phyloP scores from a whole-genome alignment of 2,888 invertebrate genomes.

The Mystacides longicornis region DNA sequence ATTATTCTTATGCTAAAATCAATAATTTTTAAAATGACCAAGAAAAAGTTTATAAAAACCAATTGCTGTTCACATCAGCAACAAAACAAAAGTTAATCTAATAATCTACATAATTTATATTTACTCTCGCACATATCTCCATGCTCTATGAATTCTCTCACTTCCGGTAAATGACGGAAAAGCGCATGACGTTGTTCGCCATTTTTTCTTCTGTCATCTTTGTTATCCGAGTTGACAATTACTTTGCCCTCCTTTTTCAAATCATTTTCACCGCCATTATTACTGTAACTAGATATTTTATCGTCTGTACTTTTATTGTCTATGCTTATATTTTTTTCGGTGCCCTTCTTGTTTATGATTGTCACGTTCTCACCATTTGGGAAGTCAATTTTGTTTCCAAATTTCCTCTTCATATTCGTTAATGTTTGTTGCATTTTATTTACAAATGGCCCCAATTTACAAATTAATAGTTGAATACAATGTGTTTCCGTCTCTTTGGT shows the following conservation, averaged over 20 bases:
- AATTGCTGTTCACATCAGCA: too few relatives aligned
- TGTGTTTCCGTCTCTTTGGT: conserved; percentile 54
- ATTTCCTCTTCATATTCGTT: conserved; percentile 25
- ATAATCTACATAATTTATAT: conserved; percentile 41
- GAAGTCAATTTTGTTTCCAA: conserved; percentile 5
- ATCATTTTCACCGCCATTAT: not conserved
- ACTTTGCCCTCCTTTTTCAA: conserved; percentile 1
- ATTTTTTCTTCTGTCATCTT: conserved; percentile 24
- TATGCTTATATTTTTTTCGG: not conserved
- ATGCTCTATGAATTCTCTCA: conserved; percentile 51
- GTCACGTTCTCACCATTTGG: not conserved
- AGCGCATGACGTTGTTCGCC: conserved; percentile 42
- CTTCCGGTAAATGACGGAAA: conserved; percentile 56
- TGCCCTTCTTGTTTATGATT: too few relatives aligned
- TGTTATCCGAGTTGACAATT: not conserved
- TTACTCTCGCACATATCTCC: conserved; percentile 57
- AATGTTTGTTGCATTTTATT: conserved; percentile 64
- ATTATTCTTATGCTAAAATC: too few relatives aligned
- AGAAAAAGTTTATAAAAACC: too few relatives aligned
- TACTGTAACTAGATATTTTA: too few relatives aligned
- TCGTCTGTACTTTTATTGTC: not conserved
- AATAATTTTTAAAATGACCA: too few relatives aligned
- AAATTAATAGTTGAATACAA: conserved; percentile 65
- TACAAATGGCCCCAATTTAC: conserved; percentile 71
- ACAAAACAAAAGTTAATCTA: too few relatives aligned